phyloP scores from a whole-genome alignment of 1,140 invertebrate species.

The Pogonomyrmex californicus region DNA sequence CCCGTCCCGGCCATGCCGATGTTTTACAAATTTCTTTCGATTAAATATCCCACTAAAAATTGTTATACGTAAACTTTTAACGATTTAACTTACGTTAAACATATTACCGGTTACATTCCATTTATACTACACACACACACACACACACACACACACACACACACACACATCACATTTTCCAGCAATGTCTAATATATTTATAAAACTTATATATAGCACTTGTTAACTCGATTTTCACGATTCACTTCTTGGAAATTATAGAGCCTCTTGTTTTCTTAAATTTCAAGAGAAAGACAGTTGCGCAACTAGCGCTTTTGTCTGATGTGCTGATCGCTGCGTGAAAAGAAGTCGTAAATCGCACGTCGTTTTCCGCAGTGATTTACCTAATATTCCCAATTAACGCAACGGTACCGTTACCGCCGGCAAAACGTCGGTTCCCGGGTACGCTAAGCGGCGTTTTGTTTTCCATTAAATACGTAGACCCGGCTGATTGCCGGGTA shows the following conservation, averaged over 20 bases:
- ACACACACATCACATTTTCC: background rate
- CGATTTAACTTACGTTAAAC: background rate
- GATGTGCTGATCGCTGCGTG: background rate
- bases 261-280: background rate
- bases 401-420: background rate
- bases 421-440: constrained; percentile 15
- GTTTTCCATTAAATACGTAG: constrained; percentile 54
- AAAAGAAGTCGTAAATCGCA: background rate
- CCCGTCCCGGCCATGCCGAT: too few species aligned
- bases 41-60: background rate
- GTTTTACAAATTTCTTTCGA: background rate
- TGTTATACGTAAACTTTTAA: background rate
- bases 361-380: background rate
- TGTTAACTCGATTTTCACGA: background rate
- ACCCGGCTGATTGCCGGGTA: constrained; percentile 40
- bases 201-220: background rate
- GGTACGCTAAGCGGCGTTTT: constrained; percentile 46
- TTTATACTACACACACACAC: background rate
- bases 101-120: background rate
- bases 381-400: constrained; percentile 8
- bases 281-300: background rate
- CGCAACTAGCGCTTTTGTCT: background rate
- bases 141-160: too few species aligned
- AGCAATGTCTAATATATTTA: background rate
- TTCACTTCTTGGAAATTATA: background rate